Evolutionary conservation across 2,888 invertebrate genomes (phyloP), one percentile per base, ranked within the genome.

Genomic region (Aspidiotus rigidus): DNA sequence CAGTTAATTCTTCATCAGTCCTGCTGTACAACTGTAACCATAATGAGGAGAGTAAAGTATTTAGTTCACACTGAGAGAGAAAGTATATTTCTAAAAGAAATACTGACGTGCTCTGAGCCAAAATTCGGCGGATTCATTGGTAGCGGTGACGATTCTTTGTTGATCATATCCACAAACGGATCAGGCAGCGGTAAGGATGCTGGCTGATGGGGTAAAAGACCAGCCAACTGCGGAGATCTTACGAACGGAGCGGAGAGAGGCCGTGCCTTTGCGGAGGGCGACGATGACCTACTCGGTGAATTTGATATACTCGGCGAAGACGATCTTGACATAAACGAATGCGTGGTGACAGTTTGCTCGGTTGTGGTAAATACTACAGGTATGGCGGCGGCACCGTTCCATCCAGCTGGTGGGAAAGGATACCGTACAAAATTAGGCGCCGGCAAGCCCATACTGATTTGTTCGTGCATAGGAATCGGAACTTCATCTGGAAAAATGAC

Each of bases 301-400:
- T 75, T 73, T 16, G 76, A 77, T 73, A 88, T 88, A 71, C 87
- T 86, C 60, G 90, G 90, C 59, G 91, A 90, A 64, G 88, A 86
- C 74, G 84, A 83, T 73, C 85, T 84, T 75, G 85, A 86, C 76
- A 88, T 83, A 78, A 87, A 83, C 11, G 89, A 17, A 40, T 54
- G 56, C 13, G 62, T 55, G 10, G 69, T 69, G 42, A 54, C 53
- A n/a, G 69, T 62, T 7, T 39, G 56, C 10, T 69, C 62, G 11
- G 42, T 17, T 7, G 62, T 42, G 17, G 69, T 44, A 42, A 56
- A 62, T 11, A 62, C 55, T 55, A 69, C 42, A 39, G 62, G 56
- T 17, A 62, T 42, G 11, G 11, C 54, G 16, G 69, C 57, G 15
- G 69, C 57, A 7, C 55, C 9, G 55, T 15, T 54, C 69, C 69